Conservation (phyloP, 2,888 invertebrate genomes). For the Drosophila conformis region DNA sequence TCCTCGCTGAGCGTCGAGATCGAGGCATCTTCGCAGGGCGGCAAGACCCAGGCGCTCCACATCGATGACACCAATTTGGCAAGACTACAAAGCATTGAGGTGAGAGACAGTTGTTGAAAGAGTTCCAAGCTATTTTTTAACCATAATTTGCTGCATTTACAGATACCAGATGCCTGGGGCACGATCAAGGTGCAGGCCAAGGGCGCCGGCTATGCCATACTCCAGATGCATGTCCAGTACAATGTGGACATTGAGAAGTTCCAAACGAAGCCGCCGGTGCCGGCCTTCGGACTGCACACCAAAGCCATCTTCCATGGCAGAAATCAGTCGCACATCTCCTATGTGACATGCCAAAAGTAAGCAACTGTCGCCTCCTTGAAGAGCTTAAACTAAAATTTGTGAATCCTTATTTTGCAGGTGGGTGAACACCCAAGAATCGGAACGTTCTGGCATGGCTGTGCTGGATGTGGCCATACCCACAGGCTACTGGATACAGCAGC, state of each 20-base stretch:
- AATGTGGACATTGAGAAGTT: constrained; percentile 94
- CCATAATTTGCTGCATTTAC: background rate
- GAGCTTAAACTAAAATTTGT: background rate
- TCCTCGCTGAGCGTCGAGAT: constrained; percentile 91
- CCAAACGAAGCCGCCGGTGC: constrained; percentile 93
- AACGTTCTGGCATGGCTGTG: constrained; percentile 94
- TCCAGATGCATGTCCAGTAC: constrained; percentile 97
- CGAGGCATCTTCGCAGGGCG: constrained; percentile 93
- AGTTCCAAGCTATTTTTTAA: no score
- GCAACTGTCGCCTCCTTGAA: background rate
- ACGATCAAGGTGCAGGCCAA: constrained; percentile 96
- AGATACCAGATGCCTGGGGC: constrained; percentile 97
- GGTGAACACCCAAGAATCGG: constrained; percentile 91
- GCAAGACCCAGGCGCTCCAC: constrained; percentile 88
- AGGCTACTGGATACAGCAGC: constrained; percentile 96
- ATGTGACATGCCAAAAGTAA: constrained; percentile 94
- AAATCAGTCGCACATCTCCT: constrained; percentile 96
- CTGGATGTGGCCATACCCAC: constrained; percentile 95
- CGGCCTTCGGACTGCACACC: constrained; percentile 92
- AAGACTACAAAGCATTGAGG: constrained; percentile 91
- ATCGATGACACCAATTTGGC: constrained; percentile 92
- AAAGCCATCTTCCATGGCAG: constrained; percentile 92
- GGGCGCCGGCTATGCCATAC: constrained; percentile 96
- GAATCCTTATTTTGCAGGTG: constrained; percentile 86
- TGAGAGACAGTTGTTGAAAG: constrained; percentile 74